Conservation (phyloP, 1,140 invertebrate species). For the Asbolus verrucosus region DNA sequence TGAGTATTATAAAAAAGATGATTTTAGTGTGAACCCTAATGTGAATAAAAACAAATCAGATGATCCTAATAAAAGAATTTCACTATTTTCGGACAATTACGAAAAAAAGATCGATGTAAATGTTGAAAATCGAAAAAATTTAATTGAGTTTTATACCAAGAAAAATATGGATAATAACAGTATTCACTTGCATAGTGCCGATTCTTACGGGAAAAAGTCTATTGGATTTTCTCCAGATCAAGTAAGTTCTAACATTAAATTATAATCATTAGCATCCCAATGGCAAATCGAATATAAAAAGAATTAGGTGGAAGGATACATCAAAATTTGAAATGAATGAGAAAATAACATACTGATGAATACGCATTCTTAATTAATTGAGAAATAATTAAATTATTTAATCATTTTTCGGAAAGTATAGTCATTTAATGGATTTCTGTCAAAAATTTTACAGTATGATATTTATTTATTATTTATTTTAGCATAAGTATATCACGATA, state of each 20-base stretch:
- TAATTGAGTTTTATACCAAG: conserved; percentile 51
- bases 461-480: too few species aligned
- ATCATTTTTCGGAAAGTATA: too few species aligned
- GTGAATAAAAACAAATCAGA: conserved; percentile 44
- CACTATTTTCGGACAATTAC: conserved; percentile 52
- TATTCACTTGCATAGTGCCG: conserved; percentile 60
- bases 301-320: too few species aligned
- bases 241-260: conserved; percentile 52
- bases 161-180: conserved; percentile 51
- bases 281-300: too few species aligned
- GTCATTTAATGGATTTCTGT: too few species aligned
- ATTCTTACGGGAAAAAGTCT: conserved; percentile 61
- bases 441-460: too few species aligned
- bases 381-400: too few species aligned
- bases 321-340: too few species aligned
- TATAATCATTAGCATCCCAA: too few species aligned
- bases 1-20: conserved; percentile 51
- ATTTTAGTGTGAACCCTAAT: conserved; percentile 50
- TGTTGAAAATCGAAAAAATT: conserved; percentile 50
- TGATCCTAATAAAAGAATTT: conserved; percentile 53
- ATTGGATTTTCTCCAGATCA: conserved; percentile 64
- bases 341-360: too few species aligned
- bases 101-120: conserved; percentile 56
- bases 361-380: too few species aligned
- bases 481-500: too few species aligned